Conservation (phyloP, 2,797 vertebrate species). For the Silurus aristotelis region DNA sequence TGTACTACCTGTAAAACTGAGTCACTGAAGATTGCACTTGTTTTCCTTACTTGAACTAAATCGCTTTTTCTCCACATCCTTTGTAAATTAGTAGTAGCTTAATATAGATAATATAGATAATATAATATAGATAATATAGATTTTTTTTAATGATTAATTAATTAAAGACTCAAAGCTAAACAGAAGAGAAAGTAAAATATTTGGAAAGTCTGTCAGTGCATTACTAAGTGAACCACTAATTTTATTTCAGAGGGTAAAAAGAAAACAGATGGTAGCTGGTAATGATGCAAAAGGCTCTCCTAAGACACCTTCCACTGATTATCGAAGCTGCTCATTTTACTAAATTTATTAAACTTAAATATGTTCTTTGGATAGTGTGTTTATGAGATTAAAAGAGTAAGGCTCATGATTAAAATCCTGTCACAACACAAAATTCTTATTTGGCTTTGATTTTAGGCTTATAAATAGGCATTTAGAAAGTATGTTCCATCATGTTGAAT, state of each 20-base stretch:
- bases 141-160: neutral
- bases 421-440: too few relatives aligned
- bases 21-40: neutral
- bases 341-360: neutral
- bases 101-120: too few relatives aligned
- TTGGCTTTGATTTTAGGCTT: too few relatives aligned
- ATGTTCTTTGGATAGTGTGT: too few relatives aligned
- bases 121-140: too few relatives aligned
- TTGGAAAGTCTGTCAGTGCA: neutral
- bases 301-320: neutral
- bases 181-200: neutral
- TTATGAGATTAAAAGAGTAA: too few relatives aligned
- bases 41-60: neutral
- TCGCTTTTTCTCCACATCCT: neutral
- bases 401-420: too few relatives aligned
- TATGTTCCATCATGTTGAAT: neutral
- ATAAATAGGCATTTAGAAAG: neutral
- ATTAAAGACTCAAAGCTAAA: neutral
- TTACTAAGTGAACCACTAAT: constrained; percentile 5
- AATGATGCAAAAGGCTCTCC: neutral
- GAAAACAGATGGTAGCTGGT: neutral
- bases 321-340: neutral
- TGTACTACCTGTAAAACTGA: neutral
- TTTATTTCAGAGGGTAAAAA: neutral
- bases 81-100: neutral